A percentile compares a stretch with the other conserved stretches of the same genome.
Evolutionary conservation across 2,797 vertebrate species (phyloP).

Genomic region (Notoglanidium macrostoma): DNA sequence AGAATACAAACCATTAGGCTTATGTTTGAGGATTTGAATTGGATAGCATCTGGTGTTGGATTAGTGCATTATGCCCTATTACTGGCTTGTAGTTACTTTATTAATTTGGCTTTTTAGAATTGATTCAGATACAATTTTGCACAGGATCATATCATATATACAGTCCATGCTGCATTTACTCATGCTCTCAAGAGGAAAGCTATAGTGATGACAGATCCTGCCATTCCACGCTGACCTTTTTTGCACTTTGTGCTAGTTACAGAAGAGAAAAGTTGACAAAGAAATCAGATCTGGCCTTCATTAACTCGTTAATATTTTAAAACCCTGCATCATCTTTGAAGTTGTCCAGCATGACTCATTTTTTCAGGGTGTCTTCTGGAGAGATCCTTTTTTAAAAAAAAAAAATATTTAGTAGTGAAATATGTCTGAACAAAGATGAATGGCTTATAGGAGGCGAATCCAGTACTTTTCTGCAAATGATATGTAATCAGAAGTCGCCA

Average conservation of each 20-base stretch:
- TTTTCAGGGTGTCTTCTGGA: not conserved
- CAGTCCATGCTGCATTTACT: not conserved
- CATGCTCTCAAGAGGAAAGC: constrained; percentile 3
- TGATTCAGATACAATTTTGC: not conserved
- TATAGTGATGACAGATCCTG: not conserved
- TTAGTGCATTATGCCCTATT: not conserved
- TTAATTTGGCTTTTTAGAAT: not conserved
- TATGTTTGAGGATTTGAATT: not conserved
- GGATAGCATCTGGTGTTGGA: not conserved
- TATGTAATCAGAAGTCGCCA: constrained; percentile 25
- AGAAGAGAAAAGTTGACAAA: not conserved
- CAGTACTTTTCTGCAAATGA: constrained; percentile 13
- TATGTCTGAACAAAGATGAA: constrained; percentile 3
- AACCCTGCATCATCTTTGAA: not conserved
- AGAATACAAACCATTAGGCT: no score
- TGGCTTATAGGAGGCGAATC: not conserved
- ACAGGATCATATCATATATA: not conserved
- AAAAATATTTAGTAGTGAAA: not conserved
- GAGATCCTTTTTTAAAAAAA: not conserved
- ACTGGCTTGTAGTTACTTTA: not conserved
- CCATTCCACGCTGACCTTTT: not conserved
- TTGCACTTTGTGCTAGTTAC: not conserved
- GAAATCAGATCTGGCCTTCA: not conserved
- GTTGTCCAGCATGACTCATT: not conserved
- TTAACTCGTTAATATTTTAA: not conserved